Conservation (phyloP, 2,888 invertebrate genomes). For the Ditylenchus weischeri region DNA sequence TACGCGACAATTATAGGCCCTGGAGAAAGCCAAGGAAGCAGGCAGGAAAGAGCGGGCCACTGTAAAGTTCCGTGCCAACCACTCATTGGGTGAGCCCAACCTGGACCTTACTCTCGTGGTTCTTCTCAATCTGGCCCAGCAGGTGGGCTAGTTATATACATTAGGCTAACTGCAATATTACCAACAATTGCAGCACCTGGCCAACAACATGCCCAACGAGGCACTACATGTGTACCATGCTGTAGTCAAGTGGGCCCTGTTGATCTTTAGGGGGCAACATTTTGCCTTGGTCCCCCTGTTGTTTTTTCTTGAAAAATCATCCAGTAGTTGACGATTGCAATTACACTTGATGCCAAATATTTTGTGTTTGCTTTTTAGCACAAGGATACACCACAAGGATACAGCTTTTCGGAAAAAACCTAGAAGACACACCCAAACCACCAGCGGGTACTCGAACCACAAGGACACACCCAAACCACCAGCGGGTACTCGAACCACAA, state of each 20-base stretch:
- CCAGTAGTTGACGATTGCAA: too few species aligned
- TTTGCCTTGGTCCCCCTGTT: too few species aligned
- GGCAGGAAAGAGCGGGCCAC: conserved; percentile 85
- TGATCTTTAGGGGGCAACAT: too few species aligned
- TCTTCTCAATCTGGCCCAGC: conserved; percentile 84
- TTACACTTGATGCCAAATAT: too few species aligned
- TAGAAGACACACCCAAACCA: too few species aligned
- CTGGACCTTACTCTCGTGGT: conserved; percentile 92
- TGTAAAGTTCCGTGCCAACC: conserved; percentile 83
- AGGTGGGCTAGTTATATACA: conserved; percentile 24
- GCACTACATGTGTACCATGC: conserved; percentile 91
- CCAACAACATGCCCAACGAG: conserved; percentile 90
- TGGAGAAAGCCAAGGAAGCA: conserved; percentile 93
- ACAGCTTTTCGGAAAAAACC: too few species aligned
- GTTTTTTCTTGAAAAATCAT: too few species aligned
- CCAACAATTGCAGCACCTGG: conserved; percentile 72
- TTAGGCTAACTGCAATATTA: background rate
- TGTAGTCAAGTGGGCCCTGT: conserved; percentile 70
- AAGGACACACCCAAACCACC: too few species aligned
- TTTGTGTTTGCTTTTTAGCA: too few species aligned
- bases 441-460: too few species aligned
- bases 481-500: too few species aligned
- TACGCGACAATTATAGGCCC: conserved; percentile 62
- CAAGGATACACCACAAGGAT: too few species aligned
- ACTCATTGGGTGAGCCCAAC: conserved; percentile 80